A percentile compares a stretch with the other conserved stretches of the same genome.
These are phyloP conservation scores for Drosophila kikkawai DNA, from an alignment of 1,140 invertebrate species.

Conservation along the genomic window DNA sequence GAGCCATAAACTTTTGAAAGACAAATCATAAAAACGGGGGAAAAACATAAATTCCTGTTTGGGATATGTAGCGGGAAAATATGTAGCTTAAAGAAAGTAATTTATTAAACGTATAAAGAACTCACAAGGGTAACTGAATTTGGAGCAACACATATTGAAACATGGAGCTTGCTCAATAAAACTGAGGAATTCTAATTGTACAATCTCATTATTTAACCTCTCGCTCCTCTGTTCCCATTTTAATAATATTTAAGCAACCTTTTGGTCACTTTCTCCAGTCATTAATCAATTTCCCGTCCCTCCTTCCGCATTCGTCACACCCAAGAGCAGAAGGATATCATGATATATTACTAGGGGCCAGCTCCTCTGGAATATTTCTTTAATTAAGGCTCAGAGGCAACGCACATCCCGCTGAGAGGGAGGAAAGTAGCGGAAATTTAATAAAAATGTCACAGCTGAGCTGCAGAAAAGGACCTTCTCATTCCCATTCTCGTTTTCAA, in stretches of 20 bases:
- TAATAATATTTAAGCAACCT: constrained; percentile 20
- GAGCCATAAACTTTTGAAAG: constrained; percentile 34
- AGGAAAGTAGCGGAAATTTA: constrained; percentile 48
- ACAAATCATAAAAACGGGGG: constrained; percentile 30
- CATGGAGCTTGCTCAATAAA: neutral
- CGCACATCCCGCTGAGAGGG: constrained; percentile 18
- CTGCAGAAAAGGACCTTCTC: constrained; percentile 21
- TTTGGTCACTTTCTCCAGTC: constrained; percentile 4
- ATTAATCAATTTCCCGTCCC: constrained; percentile 38
- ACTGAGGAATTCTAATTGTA: neutral
- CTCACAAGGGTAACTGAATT: neutral
- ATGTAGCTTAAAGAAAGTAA: neutral
- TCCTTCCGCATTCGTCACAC: neutral
- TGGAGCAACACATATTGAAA: neutral
- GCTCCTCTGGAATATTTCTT: constrained; percentile 42
- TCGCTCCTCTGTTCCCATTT: too few relatives aligned
- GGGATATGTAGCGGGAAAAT: neutral
- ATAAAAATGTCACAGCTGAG: constrained; percentile 70
- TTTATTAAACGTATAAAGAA: neutral
- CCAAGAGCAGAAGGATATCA: constrained; percentile 17
- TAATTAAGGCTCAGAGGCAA: constrained; percentile 52
- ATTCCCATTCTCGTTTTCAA: constrained; percentile 29
- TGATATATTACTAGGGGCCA: constrained; percentile 44
- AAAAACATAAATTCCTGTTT: constrained; percentile 17
- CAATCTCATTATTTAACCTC: neutral